Percentiles rank a stretch among this genome's conserved stretches.
phyloP scores from a whole-genome alignment of 1,140 invertebrate species.

The Cotesia typhae region DNA sequence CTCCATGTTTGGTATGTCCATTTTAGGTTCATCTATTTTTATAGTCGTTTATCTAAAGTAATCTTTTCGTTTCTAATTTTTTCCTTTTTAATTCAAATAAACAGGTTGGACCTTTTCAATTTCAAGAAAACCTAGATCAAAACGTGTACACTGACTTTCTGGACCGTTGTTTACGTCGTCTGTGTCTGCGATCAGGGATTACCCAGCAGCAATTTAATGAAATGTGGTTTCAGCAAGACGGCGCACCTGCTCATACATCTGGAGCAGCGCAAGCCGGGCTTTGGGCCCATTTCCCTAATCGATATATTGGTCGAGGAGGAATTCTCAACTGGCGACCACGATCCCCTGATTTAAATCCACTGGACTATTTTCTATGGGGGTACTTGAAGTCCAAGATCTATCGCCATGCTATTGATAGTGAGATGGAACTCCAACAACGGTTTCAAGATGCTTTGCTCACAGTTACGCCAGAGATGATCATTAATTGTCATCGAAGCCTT shows the following conservation, averaged over 20 bases:
- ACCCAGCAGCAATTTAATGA: conserved; percentile 37
- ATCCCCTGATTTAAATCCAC: conserved; percentile 57
- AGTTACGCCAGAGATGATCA: too few relatives aligned
- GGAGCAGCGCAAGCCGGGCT: conserved; percentile 40
- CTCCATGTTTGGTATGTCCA: too few relatives aligned
- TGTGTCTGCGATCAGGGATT: conserved; percentile 41
- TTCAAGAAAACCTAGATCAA: conserved; percentile 46
- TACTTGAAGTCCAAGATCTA: conserved; percentile 46
- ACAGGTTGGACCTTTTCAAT: conserved; percentile 49
- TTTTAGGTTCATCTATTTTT: too few relatives aligned
- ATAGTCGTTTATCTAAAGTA: too few relatives aligned
- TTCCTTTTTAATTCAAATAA: too few relatives aligned
- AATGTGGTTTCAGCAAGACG: conserved; percentile 52
- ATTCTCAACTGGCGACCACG: conserved; percentile 56
- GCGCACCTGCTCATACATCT: conserved; percentile 10
- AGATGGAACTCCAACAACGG: too few relatives aligned
- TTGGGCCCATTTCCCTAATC: conserved; percentile 45
- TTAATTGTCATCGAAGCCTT: too few relatives aligned
- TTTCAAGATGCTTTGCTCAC: too few relatives aligned
- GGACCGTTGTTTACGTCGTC: conserved; percentile 44
- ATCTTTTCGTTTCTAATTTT: too few relatives aligned
- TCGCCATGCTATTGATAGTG: too few relatives aligned
- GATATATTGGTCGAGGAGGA: conserved; percentile 57
- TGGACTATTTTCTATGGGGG: conserved; percentile 60
- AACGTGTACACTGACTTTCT: conserved; percentile 47